phyloP scores from a whole-genome alignment of 2,113 vertebrate species.

The Hyperopisus bebe region DNA sequence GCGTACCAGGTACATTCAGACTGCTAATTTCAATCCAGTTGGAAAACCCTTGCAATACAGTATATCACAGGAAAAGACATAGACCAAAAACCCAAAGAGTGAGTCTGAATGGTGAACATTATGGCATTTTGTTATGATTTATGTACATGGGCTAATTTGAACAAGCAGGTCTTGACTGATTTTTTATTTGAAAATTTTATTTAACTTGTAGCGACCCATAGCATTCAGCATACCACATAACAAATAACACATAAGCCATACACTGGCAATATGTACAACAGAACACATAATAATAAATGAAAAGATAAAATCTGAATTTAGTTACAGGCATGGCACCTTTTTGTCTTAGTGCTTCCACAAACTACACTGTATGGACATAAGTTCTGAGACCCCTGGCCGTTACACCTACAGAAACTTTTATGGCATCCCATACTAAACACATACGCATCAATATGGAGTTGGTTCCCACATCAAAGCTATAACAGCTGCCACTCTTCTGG shows the following conservation, averaged over 20 bases:
- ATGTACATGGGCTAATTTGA: background rate
- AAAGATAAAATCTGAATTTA: background rate
- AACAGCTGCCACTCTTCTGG: too few species aligned
- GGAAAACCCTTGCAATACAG: background rate
- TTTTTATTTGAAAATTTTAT: background rate
- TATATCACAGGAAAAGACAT: background rate
- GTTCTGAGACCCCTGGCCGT: too few species aligned
- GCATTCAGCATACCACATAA: background rate
- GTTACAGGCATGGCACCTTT: background rate
- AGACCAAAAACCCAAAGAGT: background rate
- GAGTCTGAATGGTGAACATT: background rate
- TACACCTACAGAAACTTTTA: too few species aligned
- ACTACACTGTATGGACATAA: too few species aligned
- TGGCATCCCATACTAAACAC: too few species aligned
- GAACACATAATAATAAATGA: background rate
- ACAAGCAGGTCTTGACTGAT: background rate
- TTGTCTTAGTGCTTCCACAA: too few species aligned
- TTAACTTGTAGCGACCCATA: background rate
- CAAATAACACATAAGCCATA: background rate
- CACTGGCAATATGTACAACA: background rate
- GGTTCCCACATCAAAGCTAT: too few species aligned
- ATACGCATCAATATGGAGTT: too few species aligned
- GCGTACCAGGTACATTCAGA: background rate
- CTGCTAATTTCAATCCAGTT: background rate
- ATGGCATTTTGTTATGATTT: too few species aligned